Percentiles rank a stretch among this genome's conserved stretches.
Evolutionary conservation across 2,797 vertebrate genomes (phyloP).

Genomic region (Pseudomugil tenellus): DNA sequence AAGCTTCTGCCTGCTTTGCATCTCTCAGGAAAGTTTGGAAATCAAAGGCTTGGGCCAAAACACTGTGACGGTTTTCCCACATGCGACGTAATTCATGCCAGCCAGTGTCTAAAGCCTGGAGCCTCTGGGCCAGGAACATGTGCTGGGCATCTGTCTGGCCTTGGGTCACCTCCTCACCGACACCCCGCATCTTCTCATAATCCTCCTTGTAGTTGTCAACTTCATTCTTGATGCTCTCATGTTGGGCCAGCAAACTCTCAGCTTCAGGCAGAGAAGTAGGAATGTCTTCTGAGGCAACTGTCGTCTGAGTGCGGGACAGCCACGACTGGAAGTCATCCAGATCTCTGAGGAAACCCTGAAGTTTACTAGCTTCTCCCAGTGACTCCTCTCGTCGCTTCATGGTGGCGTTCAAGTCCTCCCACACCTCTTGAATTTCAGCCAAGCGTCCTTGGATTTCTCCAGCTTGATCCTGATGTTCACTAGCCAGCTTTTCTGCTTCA

Average conservation of each 20-base stretch:
- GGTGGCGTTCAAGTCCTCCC: constrained; percentile 89
- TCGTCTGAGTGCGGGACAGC: constrained; percentile 91
- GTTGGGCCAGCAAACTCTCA: constrained; percentile 88
- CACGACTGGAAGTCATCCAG: constrained; percentile 94
- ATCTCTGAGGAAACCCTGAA: constrained; percentile 93
- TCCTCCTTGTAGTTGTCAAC: constrained; percentile 92
- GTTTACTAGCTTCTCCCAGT: constrained; percentile 90
- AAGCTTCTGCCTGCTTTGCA: constrained; percentile 92
- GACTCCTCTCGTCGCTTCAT: constrained; percentile 92
- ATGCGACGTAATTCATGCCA: constrained; percentile 93
- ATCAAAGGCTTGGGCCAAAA: constrained; percentile 90
- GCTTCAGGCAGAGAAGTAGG: constrained; percentile 90
- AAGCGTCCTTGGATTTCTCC: constrained; percentile 82
- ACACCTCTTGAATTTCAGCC: constrained; percentile 86
- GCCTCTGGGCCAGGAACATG: constrained; percentile 90
- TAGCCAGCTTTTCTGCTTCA: constrained; percentile 85
- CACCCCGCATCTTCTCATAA: constrained; percentile 87
- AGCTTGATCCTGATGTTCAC: constrained; percentile 86
- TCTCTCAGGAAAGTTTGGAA: constrained; percentile 94
- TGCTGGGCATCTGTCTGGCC: constrained; percentile 91
- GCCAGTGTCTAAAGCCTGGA: constrained; percentile 91
- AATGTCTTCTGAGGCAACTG: constrained; percentile 92
- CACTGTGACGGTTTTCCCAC: constrained; percentile 93
- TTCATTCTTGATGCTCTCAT: constrained; percentile 91
- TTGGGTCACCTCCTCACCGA: constrained; percentile 91